These are phyloP conservation scores for Neogobius melanostomus DNA, from an alignment of 2,113 vertebrate genomes.

Conservation along the genomic window DNA sequence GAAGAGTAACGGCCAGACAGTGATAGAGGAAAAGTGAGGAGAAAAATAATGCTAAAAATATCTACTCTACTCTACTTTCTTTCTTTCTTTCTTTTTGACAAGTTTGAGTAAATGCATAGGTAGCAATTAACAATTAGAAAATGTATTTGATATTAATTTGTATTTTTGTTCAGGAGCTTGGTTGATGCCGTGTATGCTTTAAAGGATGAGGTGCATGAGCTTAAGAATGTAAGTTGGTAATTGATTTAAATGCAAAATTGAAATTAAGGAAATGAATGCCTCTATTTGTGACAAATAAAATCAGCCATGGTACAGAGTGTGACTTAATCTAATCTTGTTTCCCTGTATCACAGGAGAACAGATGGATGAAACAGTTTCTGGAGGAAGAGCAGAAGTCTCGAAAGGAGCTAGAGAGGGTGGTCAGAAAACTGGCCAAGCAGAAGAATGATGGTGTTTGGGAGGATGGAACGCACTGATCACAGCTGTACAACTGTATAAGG, in stretches of 20 bases:
- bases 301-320: neutral
- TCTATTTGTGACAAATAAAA: neutral
- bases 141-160: neutral
- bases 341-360: slow-evolving; percentile 85
- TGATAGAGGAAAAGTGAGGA: slow-evolving; percentile 93
- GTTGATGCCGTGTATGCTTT: slow-evolving; percentile 97
- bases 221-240: slow-evolving; percentile 86
- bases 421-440: slow-evolving; percentile 91
- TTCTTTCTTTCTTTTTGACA: too few relatives aligned
- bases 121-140: too few relatives aligned
- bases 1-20: slow-evolving; percentile 92
- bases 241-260: neutral
- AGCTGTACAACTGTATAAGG: slow-evolving; percentile 9
- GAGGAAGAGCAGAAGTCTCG: slow-evolving; percentile 97
- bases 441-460: slow-evolving; percentile 89
- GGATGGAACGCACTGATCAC: slow-evolving; percentile 79
- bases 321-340: neutral
- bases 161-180: slow-evolving; percentile 83
- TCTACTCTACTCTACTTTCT: too few relatives aligned
- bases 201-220: slow-evolving; percentile 96
- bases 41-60: neutral
- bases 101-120: neutral
- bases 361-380: slow-evolving; percentile 94
- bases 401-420: slow-evolving; percentile 92
- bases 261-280: neutral